Evolutionary conservation across 2,113 vertebrate genomes (phyloP), one percentile per base, ranked within the genome.

Genomic region (Murina feae): DNA sequence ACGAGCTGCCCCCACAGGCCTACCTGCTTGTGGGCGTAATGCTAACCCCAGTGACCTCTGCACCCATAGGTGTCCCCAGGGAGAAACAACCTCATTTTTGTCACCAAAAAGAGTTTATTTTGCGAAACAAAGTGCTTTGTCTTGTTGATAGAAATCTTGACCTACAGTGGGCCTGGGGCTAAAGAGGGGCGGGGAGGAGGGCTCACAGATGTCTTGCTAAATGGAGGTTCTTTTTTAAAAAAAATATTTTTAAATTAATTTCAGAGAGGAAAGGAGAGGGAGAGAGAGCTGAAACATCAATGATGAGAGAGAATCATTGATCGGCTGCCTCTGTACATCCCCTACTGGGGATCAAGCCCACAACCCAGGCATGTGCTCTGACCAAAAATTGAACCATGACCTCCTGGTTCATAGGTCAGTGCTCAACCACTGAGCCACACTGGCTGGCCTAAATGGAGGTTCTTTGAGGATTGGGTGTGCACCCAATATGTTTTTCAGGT

Each of bases 51-150:
- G 44, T 60, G 53, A 37, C 25, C 14, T 32, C 12, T n/a, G 20
- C 30, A 1, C 16, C 20, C 16, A 16, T 25, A 23, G 0, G 32
- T 37, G 20, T 16, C 16, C 6, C 21, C 10, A 1, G 28, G 28
- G 89, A 94, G 13, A 44, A 86, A 44, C 12, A 47, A 14, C 37
- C 75, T 94, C 42, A 7, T 1, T 89, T 95, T 88, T 86, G 16
- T 47, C n/a, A 90, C 4, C 0, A 12, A 44, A 32, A 37, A 58
- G n/a, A 89, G 79, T 66, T 1, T 44, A 14, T 96, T 12, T 72
- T 79, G 87, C 86, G 32, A 94, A 96, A 84, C 16, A 35, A 92
- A 8, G 53, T 0, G 5, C 79, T 88, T 44, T 14, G 13, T 65
- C 65, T 75, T 5, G 1, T 89, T 39, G 5, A 18, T 80, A 66